phyloP scores from a whole-genome alignment of 2,113 vertebrate genomes.

The Pogona vitticeps region DNA sequence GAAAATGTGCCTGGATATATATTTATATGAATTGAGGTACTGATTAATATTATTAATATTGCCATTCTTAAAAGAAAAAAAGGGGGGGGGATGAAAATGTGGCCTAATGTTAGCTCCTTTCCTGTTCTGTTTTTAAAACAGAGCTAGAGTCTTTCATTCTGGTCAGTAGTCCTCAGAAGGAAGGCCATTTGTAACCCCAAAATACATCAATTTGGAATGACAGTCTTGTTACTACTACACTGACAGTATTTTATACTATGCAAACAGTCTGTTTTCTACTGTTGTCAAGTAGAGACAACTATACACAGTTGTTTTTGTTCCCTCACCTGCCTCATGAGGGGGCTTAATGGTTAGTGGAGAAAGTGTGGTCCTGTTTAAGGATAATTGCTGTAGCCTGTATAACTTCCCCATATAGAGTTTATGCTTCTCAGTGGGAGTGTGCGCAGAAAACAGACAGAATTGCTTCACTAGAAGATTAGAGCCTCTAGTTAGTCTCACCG shows the following conservation, averaged over 20 bases:
- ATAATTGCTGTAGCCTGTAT: not conserved
- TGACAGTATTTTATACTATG: too few relatives aligned
- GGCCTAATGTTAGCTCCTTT: not conserved
- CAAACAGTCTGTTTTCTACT: too few relatives aligned
- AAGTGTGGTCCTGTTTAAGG: not conserved
- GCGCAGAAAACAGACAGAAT: not conserved
- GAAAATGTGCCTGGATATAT: not conserved
- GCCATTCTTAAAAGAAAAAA: too few relatives aligned
- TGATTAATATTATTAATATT: too few relatives aligned
- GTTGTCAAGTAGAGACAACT: too few relatives aligned
- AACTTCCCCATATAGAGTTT: not conserved
- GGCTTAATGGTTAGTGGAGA: not conserved
- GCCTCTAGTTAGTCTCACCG: not conserved
- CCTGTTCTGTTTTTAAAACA: not conserved
- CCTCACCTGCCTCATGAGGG: too few relatives aligned
- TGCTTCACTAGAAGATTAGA: not conserved
- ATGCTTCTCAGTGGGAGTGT: too few relatives aligned
- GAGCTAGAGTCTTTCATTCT: not conserved
- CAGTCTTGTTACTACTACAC: not conserved
- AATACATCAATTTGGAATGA: not conserved
- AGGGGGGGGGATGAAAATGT: not conserved
- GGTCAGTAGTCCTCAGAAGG: not conserved
- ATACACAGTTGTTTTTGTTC: too few relatives aligned
- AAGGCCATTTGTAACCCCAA: not conserved
- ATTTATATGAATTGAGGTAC: too few relatives aligned